phyloP scores from a whole-genome alignment of 2,113 vertebrate species.

The Brachypodius melanocephalos region DNA sequence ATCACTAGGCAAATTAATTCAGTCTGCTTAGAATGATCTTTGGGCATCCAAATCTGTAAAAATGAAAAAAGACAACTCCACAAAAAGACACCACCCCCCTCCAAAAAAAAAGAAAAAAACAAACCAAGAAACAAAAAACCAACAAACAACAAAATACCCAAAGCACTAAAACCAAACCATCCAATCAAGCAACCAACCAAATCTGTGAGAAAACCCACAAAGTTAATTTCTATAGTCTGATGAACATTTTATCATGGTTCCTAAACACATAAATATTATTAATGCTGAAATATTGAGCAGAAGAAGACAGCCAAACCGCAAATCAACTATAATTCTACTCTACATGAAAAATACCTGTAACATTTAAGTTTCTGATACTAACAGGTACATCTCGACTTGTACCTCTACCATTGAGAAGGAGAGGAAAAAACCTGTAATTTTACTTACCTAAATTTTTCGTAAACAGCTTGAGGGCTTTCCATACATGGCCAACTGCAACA shows the following conservation, averaged over 20 bases:
- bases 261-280: background rate
- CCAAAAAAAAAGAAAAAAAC: no score
- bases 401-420: background rate
- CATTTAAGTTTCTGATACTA: background rate
- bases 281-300: background rate
- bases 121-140: no score
- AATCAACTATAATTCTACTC: background rate
- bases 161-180: background rate
- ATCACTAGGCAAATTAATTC: background rate
- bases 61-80: background rate
- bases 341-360: background rate
- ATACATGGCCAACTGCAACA: slow-evolving; percentile 24
- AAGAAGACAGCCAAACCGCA: background rate
- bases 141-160: no score
- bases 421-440: background rate
- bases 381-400: background rate
- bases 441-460: background rate
- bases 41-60: background rate
- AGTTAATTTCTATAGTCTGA: background rate
- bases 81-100: no score
- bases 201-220: fast-evolving
- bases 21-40: background rate
- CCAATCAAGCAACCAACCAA: background rate
- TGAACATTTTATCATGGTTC: background rate
- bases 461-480: slow-evolving; percentile 32